Evolutionary conservation across 2,888 invertebrate genomes (phyloP), one percentile per base, ranked within the genome.

Genomic region (Habrosyne pyritoides): DNA sequence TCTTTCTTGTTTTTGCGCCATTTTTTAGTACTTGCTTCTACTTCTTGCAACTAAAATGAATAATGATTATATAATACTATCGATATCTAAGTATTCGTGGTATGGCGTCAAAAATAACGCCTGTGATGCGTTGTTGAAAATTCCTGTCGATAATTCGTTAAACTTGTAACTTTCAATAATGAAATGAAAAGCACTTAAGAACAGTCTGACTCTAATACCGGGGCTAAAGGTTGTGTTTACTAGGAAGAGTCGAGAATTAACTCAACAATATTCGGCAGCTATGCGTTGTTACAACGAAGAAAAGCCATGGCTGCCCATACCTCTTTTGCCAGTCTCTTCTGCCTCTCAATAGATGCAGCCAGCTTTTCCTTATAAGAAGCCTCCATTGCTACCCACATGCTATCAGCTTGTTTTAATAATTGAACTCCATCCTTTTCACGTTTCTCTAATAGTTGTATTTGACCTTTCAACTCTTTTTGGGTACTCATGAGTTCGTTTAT

Each of bases 381-480:
- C 66, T 93, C 94, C 92, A 94, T 93, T 49, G 87, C 86, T 0
- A 88, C 73, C 92, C 94, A 94, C 79, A 94, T 89, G 50, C 89
- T 85, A 56, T 94, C 94, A 0, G 94, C 94, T 62, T 94, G 83
- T 69, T 93, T 93, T 47, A 95, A 69, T 7, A 93, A 80, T 49
- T 87, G 77, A 54, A 91, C 79, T 50, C 94, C 94, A 0, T 93
- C 88, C 54, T 88, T 90, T 69, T 95, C 95, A 26, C 93, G 92
- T 1, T 91, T 75, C 71, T 95, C 95, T 51, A 96, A 79, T 52
- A 93, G 89, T 59, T 84, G 84, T 24, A 96, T 93, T 60, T 94
- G 93, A 0, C 71, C 66, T 63, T 73, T 90, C 64, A 95, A 85
- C 22, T 86, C 78, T 48, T 92, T 84, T 64, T 95, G 94, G n/a